Conservation (phyloP, 2,888 invertebrate genomes). For the Tetrapedia diversipes region DNA sequence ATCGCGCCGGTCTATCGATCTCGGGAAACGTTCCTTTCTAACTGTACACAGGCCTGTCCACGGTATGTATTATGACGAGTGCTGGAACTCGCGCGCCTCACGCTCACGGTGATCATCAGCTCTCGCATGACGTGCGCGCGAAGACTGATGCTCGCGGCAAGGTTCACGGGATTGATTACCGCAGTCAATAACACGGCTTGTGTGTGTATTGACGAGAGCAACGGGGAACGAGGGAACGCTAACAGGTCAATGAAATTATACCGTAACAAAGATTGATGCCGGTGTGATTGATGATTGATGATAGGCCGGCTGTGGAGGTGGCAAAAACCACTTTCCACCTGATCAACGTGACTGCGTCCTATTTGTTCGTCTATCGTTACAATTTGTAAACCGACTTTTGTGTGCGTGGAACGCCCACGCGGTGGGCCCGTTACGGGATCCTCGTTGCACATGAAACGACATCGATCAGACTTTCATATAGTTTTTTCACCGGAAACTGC, state of each 20-base stretch:
- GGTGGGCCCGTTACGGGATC: not conserved
- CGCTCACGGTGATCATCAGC: too few relatives aligned
- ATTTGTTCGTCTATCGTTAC: constrained; percentile 65
- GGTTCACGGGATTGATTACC: constrained; percentile 71
- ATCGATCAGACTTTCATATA: constrained; percentile 27
- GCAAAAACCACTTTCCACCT: constrained; percentile 68
- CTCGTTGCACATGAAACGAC: constrained; percentile 16
- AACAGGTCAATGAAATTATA: constrained; percentile 73
- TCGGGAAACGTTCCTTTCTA: constrained; percentile 16
- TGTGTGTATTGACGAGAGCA: constrained; percentile 68
- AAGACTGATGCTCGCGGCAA: constrained; percentile 69
- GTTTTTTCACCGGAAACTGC: constrained; percentile 29
- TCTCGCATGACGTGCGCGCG: constrained; percentile 44
- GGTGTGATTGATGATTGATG: constrained; percentile 72
- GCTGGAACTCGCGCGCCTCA: constrained; percentile 8
- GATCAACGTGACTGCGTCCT: constrained; percentile 59
- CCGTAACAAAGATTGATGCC: constrained; percentile 72
- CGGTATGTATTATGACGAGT: constrained; percentile 18
- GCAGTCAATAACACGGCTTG: constrained; percentile 68
- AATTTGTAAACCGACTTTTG: constrained; percentile 50
- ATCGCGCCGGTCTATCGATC: not conserved
- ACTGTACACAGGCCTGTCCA: constrained; percentile 9
- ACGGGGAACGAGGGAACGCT: constrained; percentile 64
- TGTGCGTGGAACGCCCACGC: constrained; percentile 29
- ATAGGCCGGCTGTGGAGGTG: constrained; percentile 52